Percentiles rank a stretch among this genome's conserved stretches.
Evolutionary conservation across 2,888 invertebrate species (phyloP).

Genomic region (Platypus cylindrus): DNA sequence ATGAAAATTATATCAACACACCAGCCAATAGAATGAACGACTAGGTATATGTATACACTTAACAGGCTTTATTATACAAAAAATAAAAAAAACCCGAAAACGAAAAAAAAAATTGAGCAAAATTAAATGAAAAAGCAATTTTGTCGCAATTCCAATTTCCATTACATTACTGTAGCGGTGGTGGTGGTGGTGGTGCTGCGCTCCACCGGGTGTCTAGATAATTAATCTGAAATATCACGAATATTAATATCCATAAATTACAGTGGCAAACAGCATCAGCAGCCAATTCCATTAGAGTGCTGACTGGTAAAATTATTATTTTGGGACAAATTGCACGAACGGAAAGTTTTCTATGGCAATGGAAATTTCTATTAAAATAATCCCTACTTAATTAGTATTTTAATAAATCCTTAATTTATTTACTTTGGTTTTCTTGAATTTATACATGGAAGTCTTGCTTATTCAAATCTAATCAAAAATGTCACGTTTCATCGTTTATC

Average conservation of each 20-base stretch:
- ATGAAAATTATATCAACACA: too few species aligned
- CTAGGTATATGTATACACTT: too few species aligned
- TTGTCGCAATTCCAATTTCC: constrained; percentile 17
- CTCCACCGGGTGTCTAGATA: constrained; percentile 17
- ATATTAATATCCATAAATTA: constrained; percentile 36
- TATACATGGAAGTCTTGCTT: too few species aligned
- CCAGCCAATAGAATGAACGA: too few species aligned
- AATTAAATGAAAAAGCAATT: constrained; percentile 17
- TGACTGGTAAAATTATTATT: constrained; percentile 7
- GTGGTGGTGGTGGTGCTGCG: constrained; percentile 3
- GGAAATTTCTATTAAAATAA: too few species aligned
- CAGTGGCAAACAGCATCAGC: constrained; percentile 31
- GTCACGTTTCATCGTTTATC: too few species aligned
- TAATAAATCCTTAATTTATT: too few species aligned
- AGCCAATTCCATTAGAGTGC: constrained; percentile 31
- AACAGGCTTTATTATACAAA: too few species aligned
- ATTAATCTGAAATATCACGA: constrained; percentile 23
- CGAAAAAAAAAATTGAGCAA: constrained; percentile 14
- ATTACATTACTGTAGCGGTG: constrained; percentile 16
- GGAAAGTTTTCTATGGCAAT: neutral
- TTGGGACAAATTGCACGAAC: constrained; percentile 5
- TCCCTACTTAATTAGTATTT: too few species aligned
- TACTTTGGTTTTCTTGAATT: too few species aligned
- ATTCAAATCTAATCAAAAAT: too few species aligned
- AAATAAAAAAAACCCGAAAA: too few species aligned